Percentiles rank a stretch among this genome's conserved stretches.
Conservation (phyloP, 2,797 vertebrate species). For the Falco naumanni region DNA sequence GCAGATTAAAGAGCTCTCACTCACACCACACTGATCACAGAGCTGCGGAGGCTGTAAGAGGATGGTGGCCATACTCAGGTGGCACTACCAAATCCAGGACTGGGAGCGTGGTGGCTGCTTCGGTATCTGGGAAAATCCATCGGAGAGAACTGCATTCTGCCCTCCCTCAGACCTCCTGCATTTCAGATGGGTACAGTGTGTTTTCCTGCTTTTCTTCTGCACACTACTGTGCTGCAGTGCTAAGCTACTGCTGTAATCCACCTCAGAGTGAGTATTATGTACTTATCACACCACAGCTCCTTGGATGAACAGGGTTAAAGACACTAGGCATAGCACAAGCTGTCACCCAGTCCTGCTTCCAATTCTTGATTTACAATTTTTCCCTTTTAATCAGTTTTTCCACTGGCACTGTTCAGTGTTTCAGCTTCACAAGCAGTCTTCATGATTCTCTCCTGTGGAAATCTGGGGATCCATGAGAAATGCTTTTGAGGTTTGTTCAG, state of each 20-base stretch:
- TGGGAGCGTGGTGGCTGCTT: rapidly evolving
- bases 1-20: not conserved
- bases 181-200: not conserved
- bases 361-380: not conserved
- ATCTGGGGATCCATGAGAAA: not conserved
- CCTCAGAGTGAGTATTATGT: not conserved
- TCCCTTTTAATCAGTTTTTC: not conserved
- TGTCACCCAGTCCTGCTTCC: not conserved
- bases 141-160: not conserved
- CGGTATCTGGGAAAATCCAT: not conserved
- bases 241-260: not conserved
- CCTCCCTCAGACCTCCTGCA: not conserved
- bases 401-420: not conserved
- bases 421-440: not conserved
- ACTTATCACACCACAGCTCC: not conserved
- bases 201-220: not conserved
- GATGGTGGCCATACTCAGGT: not conserved
- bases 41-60: not conserved
- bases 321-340: not conserved
- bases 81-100: not conserved
- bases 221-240: not conserved
- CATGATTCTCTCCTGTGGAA: not conserved
- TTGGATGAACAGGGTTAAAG: not conserved
- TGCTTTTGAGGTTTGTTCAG: not conserved
- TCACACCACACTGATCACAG: not conserved